Conservation (phyloP, 1,140 invertebrate species). For the Bombus huntii region DNA sequence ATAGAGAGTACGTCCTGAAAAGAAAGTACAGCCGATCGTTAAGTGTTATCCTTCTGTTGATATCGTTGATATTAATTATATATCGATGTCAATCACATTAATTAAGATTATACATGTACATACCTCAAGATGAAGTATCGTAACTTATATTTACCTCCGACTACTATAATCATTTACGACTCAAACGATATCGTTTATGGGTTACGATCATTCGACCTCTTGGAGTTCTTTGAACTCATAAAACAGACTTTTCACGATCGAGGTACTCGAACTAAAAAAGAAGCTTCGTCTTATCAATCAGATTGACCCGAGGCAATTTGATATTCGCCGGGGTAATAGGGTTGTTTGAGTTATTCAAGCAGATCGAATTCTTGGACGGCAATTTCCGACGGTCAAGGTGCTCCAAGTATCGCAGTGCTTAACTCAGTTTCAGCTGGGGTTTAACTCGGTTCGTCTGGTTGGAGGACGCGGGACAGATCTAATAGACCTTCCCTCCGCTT, state of each 20-base stretch:
- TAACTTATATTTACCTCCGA: no score
- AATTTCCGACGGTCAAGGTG: conserved; percentile 20
- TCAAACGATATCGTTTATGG: no score
- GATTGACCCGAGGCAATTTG: neutral
- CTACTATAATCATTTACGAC: no score
- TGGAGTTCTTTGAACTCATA: neutral
- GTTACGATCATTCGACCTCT: no score
- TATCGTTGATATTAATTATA: no score
- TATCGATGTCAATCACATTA: no score
- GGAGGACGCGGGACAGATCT: neutral
- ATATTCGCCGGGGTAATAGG: neutral
- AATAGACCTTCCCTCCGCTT: conserved; percentile 20
- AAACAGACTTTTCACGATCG: neutral
- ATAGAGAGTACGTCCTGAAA: no score
- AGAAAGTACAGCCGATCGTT: no score
- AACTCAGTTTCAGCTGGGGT: neutral
- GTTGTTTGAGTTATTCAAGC: conserved; percentile 2
- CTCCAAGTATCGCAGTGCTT: neutral
- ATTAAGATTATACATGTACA: no score
- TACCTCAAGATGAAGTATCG: no score
- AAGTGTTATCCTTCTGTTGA: no score
- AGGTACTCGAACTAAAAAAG: neutral
- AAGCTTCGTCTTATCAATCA: neutral
- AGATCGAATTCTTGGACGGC: conserved; percentile 5
- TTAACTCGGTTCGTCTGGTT: neutral